phyloP scores from a whole-genome alignment of 1,140 invertebrate species.

The Sipha flava region DNA sequence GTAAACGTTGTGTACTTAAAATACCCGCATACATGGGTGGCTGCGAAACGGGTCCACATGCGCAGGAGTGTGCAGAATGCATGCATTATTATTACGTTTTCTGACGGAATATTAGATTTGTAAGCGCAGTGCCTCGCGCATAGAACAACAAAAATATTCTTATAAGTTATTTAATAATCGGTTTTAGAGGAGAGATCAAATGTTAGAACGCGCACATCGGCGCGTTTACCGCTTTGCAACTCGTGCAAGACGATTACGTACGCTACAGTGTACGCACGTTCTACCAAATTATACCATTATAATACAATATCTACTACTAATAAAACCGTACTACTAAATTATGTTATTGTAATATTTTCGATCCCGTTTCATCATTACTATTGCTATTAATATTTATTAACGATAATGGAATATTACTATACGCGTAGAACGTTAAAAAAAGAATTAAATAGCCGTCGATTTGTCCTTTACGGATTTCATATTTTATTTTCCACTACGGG shows the following conservation, averaged over 20 bases:
- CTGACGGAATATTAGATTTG: neutral
- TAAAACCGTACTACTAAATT: neutral
- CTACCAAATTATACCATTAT: neutral
- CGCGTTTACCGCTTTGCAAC: no score
- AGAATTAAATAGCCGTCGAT: neutral
- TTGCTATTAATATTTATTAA: no score
- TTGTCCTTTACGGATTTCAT: no score
- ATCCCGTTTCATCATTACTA: neutral
- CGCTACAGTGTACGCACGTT: no score
- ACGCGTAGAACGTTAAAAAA: neutral
- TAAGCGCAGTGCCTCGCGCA: neutral
- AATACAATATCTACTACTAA: neutral
- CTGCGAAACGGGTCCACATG: no score
- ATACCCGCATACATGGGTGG: no score
- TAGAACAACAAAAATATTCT: neutral
- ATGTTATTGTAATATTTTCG: neutral
- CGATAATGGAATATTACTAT: neutral
- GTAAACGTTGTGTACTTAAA: no score
- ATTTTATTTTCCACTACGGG: no score
- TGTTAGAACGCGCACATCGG: no score
- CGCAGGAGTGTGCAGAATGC: no score
- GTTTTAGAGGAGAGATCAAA: no score
- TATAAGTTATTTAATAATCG: no score
- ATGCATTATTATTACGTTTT: neutral
- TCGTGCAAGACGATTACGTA: neutral